A percentile compares a stretch with the other conserved stretches of the same genome.
These are phyloP conservation scores for Epizoanthus rinbou DNA, from an alignment of 92 coral and sea anemone genomes.

Conservation along the genomic window DNA sequence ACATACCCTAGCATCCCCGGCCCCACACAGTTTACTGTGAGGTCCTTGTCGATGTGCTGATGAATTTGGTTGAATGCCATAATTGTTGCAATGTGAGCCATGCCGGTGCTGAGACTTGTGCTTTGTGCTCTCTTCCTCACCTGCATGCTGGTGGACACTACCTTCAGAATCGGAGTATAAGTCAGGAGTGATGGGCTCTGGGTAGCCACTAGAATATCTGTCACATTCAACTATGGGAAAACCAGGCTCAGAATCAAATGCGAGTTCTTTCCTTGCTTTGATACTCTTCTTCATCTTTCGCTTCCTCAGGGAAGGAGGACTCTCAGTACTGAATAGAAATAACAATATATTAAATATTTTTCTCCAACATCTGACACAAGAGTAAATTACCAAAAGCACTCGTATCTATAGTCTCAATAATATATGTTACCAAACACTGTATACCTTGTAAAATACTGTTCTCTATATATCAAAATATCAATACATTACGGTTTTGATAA, in stretches of 20 bases:
- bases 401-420: too few relatives aligned
- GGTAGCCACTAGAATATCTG: not conserved
- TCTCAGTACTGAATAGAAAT: slow-evolving; percentile 20
- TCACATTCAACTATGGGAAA: slow-evolving; percentile 30
- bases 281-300: slow-evolving; percentile 24
- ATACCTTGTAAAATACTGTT: too few relatives aligned
- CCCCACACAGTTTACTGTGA: not conserved
- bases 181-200: slow-evolving; percentile 17
- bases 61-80: not conserved
- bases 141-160: slow-evolving; percentile 31
- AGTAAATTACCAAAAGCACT: not conserved
- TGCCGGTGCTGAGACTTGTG: not conserved
- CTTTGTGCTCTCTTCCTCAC: slow-evolving; percentile 6
- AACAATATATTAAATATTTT: not conserved
- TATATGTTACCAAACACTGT: too few relatives aligned
- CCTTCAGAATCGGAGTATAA: slow-evolving; percentile 33
- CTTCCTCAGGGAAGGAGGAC: slow-evolving; percentile 22
- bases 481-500: too few relatives aligned
- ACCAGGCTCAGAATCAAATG: slow-evolving; percentile 14
- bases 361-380: not conserved
- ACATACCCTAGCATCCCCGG: not conserved
- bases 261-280: slow-evolving; percentile 10
- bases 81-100: too few relatives aligned
- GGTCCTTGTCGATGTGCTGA: not conserved
- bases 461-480: too few relatives aligned